Conservation (phyloP, 30 jellyfish, hydroid and myxozoan species). For the Turritopsis rubra region DNA sequence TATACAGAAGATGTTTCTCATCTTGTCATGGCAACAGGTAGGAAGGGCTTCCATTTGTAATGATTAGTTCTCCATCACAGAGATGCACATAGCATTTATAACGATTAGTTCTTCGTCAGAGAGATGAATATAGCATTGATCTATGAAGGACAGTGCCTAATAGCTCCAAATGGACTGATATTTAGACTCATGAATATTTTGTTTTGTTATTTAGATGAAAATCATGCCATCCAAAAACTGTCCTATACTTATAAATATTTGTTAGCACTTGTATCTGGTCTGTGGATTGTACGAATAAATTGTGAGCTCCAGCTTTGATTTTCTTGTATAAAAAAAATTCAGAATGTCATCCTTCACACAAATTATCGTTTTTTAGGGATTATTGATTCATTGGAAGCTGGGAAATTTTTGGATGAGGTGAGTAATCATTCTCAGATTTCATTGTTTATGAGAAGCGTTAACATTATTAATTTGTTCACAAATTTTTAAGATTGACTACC, state of each 20-base stretch:
- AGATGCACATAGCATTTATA: too few relatives aligned
- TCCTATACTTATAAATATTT: constrained; percentile 75
- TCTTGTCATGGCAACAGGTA: constrained; percentile 69
- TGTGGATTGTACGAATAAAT: constrained; percentile 76
- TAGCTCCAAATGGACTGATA: too few relatives aligned
- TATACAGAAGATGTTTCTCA: constrained; percentile 51
- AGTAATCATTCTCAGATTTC: background rate
- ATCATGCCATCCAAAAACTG: constrained; percentile 39
- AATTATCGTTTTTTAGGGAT: constrained; percentile 7
- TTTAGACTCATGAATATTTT: too few relatives aligned
- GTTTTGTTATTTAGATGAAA: constrained; percentile 45
- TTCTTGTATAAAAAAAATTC: too few relatives aligned
- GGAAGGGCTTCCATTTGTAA: background rate
- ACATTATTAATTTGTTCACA: too few relatives aligned
- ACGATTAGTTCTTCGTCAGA: too few relatives aligned
- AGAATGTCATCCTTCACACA: background rate
- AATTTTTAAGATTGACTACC: constrained; percentile 7
- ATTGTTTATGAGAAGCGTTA: too few relatives aligned
- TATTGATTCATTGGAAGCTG: constrained; percentile 2
- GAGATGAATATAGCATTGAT: too few relatives aligned
- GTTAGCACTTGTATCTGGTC: constrained; percentile 76
- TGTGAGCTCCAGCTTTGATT: too few relatives aligned
- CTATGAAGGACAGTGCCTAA: too few relatives aligned
- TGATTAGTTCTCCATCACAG: too few relatives aligned
- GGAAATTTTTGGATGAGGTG: constrained; percentile 14